phyloP scores from a whole-genome alignment of 2,113 vertebrate genomes.

The Aramus guarauna region DNA sequence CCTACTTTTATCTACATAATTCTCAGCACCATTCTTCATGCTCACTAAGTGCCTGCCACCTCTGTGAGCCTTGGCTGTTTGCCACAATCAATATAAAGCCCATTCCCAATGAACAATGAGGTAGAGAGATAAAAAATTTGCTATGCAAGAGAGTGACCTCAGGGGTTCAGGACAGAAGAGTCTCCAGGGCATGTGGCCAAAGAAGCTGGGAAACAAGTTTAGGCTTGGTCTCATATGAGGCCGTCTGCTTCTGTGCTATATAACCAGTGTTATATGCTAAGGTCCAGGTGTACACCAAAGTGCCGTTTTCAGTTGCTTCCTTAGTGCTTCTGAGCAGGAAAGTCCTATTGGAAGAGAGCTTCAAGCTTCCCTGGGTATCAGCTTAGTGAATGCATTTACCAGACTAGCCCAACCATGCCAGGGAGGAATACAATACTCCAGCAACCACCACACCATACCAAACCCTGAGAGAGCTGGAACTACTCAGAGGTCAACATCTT shows the following conservation, averaged over 20 bases:
- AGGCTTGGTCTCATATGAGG: not conserved
- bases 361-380: not conserved
- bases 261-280: not conserved
- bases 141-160: not conserved
- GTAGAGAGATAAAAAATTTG: not conserved
- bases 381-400: not conserved
- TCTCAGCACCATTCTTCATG: not conserved
- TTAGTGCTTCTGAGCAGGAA: not conserved
- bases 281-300: not conserved
- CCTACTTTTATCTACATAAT: not conserved
- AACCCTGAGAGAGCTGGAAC: not conserved
- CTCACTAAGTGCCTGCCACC: not conserved
- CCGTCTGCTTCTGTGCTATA: not conserved
- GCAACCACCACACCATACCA: not conserved
- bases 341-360: not conserved
- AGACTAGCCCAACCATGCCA: not conserved
- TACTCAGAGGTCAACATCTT: not conserved
- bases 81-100: not conserved
- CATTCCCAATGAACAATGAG: not conserved
- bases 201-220: not conserved
- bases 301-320: not conserved
- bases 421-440: not conserved
- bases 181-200: not conserved
- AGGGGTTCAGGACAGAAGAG: not conserved
- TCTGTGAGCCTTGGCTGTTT: not conserved